Percentiles rank a stretch among this genome's conserved stretches.
Evolutionary conservation across 2,888 invertebrate genomes (phyloP).

Genomic region (Andrena flavipes): DNA sequence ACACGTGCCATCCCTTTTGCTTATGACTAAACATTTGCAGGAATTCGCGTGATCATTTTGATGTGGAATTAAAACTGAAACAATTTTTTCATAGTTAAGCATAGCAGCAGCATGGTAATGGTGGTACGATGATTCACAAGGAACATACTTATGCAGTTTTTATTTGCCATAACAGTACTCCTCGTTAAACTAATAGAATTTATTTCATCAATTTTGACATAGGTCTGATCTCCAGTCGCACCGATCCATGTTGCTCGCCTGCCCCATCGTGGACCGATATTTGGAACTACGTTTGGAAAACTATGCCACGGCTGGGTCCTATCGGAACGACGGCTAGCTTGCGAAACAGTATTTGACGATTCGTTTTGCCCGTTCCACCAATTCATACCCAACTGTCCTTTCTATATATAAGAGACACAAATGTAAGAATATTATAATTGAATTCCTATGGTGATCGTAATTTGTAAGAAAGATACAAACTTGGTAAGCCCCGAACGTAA

Average conservation of each 20-base stretch:
- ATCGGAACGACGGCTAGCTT: conserved; percentile 76
- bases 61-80: conserved; percentile 91
- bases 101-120: conserved; percentile 7
- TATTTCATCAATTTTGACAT: conserved; percentile 95
- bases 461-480: conserved; percentile 82
- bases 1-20: conserved; percentile 95
- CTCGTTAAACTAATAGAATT: conserved; percentile 95
- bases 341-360: conserved; percentile 79
- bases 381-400: conserved; percentile 86
- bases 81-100: conserved; percentile 43
- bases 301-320: conserved; percentile 89
- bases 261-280: conserved; percentile 94
- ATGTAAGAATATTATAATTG: conserved; percentile 20
- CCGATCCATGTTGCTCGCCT: conserved; percentile 97
- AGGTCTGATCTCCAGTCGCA: conserved; percentile 98
- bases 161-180: conserved; percentile 95
- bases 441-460: neutral
- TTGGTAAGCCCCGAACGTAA: conserved; percentile 96
- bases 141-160: conserved; percentile 91
- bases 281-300: conserved; percentile 91
- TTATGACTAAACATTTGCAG: conserved; percentile 95
- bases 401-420: conserved; percentile 80
- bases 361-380: conserved; percentile 81
- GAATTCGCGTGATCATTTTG: conserved; percentile 90
- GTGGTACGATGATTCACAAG: conserved; percentile 24